phyloP scores from a whole-genome alignment of 2,113 vertebrate species.

The Megalops atlanticus region DNA sequence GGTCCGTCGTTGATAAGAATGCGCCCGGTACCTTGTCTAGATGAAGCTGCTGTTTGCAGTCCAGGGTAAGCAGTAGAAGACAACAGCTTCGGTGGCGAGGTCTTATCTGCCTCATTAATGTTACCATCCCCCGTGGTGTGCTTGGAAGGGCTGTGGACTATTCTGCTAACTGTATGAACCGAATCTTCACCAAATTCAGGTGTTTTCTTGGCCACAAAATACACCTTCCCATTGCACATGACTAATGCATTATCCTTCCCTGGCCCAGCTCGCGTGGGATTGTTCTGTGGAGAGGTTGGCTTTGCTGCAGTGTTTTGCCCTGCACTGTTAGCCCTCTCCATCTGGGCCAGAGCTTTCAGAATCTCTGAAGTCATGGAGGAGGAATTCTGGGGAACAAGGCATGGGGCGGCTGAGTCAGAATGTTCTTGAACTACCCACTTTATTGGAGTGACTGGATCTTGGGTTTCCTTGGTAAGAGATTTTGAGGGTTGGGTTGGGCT shows the following conservation, averaged over 20 bases:
- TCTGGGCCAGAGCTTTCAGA: constrained; percentile 66
- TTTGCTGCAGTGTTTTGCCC: constrained; percentile 37
- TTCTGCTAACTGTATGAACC: background rate
- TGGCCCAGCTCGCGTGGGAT: constrained; percentile 54
- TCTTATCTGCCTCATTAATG: constrained; percentile 7
- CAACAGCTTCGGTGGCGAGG: constrained; percentile 4
- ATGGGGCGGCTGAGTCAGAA: constrained; percentile 47
- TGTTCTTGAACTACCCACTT: constrained; percentile 83
- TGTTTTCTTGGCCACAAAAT: constrained; percentile 74
- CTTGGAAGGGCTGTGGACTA: background rate
- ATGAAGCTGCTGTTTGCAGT: background rate
- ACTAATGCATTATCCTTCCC: constrained; percentile 78
- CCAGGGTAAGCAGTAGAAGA: background rate
- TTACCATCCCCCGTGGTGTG: background rate
- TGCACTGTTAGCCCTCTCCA: constrained; percentile 41
- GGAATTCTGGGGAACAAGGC: constrained; percentile 70
- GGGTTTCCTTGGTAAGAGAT: constrained; percentile 42
- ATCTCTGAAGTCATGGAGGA: constrained; percentile 71
- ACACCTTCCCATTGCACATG: constrained; percentile 82
- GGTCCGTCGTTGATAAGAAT: background rate
- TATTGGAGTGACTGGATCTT: constrained; percentile 64
- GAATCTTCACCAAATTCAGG: constrained; percentile 37
- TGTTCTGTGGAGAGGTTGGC: constrained; percentile 31
- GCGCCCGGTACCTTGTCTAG: background rate
- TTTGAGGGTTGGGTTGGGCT: constrained; percentile 45